Conservation (phyloP, 2,888 invertebrate genomes). For the Camptogramma bilineatum region DNA sequence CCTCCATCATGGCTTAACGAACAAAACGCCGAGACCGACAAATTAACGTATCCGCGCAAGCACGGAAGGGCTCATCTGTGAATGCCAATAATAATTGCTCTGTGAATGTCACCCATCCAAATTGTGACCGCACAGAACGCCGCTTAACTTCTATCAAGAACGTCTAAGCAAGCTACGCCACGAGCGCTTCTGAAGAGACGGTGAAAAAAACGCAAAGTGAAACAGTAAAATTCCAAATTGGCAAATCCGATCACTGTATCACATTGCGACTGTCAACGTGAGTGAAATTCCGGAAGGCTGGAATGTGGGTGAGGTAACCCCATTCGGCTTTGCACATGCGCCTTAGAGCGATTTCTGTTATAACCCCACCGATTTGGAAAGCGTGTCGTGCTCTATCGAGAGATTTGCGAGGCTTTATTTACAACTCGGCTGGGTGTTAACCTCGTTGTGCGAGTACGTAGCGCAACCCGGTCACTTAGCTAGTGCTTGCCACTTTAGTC, state of each 20-base stretch:
- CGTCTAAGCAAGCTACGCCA: too few relatives aligned
- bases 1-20: too few relatives aligned
- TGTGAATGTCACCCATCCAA: too few relatives aligned
- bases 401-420: constrained; percentile 63
- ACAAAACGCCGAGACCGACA: too few relatives aligned
- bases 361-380: constrained; percentile 67
- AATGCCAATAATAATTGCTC: too few relatives aligned
- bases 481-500: constrained; percentile 45
- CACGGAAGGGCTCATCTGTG: too few relatives aligned
- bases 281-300: constrained; percentile 81
- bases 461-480: constrained; percentile 80
- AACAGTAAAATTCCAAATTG: constrained; percentile 43
- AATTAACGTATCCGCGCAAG: too few relatives aligned
- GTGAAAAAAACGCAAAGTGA: background rate
- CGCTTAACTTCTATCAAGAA: too few relatives aligned
- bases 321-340: constrained; percentile 79
- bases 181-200: too few relatives aligned
- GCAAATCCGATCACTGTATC: constrained; percentile 64
- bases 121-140: too few relatives aligned
- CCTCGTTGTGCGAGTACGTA: constrained; percentile 74
- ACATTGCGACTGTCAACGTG: constrained; percentile 70
- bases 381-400: constrained; percentile 53
- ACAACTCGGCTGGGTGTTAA: constrained; percentile 70
- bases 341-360: constrained; percentile 74
- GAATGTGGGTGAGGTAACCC: constrained; percentile 82